Evolutionary conservation across 2,113 vertebrate genomes (phyloP).

Genomic region (Oryzias curvinotus): DNA sequence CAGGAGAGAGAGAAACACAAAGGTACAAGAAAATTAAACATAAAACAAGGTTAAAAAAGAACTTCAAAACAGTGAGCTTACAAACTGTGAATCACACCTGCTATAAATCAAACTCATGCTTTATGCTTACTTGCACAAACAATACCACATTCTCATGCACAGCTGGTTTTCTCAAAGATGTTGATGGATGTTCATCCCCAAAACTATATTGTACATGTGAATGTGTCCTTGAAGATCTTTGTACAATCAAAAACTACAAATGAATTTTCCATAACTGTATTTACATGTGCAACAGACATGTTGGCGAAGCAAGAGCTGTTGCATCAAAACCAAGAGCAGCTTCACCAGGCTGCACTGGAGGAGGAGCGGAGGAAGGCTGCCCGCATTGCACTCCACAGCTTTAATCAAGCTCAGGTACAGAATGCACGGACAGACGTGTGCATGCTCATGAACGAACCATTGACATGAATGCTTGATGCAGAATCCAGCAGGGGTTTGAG

Average conservation of each 20-base stretch:
- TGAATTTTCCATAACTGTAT: slow-evolving; percentile 27
- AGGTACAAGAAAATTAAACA: slow-evolving; percentile 59
- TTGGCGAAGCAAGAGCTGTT: slow-evolving; percentile 51
- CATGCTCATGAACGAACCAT: slow-evolving; percentile 17
- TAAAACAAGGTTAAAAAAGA: slow-evolving; percentile 16
- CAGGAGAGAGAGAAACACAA: slow-evolving; percentile 45
- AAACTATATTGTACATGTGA: slow-evolving; percentile 37
- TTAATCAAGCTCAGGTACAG: slow-evolving; percentile 76
- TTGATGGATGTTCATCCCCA: slow-evolving; percentile 59
- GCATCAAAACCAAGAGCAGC: slow-evolving; percentile 58
- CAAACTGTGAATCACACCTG: slow-evolving; percentile 9
- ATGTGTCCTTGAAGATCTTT: slow-evolving; percentile 22
- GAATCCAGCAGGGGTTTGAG: slow-evolving; percentile 31
- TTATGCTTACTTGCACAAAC: slow-evolving; percentile 61
- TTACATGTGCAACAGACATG: slow-evolving; percentile 57
- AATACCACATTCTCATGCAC: slow-evolving; percentile 61
- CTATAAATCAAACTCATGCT: slow-evolving; percentile 50
- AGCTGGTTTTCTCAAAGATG: slow-evolving; percentile 49
- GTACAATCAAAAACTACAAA: slow-evolving; percentile 17
- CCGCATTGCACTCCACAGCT: slow-evolving; percentile 57
- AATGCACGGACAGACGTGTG: slow-evolving; percentile 20
- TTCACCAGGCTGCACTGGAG: slow-evolving; percentile 56
- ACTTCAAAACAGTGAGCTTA: slow-evolving; percentile 25
- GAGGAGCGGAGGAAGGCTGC: slow-evolving; percentile 62
- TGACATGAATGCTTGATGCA: slow-evolving; percentile 27